These are phyloP conservation scores for Pogonocichla stellata DNA, from an alignment of 2,113 vertebrate species.

Conservation along the genomic window DNA sequence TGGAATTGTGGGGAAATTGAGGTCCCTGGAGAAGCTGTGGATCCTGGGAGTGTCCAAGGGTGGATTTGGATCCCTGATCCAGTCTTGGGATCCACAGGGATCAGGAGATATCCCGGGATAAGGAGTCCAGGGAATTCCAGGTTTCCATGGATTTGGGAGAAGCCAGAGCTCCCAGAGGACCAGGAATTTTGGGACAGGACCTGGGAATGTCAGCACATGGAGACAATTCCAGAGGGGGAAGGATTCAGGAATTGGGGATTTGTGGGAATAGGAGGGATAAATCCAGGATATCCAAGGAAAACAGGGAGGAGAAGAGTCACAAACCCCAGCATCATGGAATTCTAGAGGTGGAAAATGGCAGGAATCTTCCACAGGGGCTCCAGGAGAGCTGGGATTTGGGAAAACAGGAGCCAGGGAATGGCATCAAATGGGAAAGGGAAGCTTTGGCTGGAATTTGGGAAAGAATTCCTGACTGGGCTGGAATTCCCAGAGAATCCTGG, in stretches of 20 bases:
- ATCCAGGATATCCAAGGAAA: not conserved
- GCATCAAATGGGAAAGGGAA: not conserved
- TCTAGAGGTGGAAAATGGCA: not conserved
- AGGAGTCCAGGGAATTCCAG: not conserved
- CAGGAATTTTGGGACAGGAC: not conserved
- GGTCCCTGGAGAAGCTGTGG: not conserved
- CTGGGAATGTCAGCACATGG: not conserved
- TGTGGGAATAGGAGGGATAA: not conserved
- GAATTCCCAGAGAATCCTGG: not conserved
- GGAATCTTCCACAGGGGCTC: not conserved
- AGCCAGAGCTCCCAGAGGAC: not conserved
- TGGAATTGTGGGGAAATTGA: not conserved
- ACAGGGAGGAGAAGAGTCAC: not conserved
- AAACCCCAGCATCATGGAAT: not conserved
- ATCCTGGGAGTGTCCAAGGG: not conserved
- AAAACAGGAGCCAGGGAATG: not conserved
- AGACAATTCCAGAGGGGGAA: not conserved
- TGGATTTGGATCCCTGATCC: not conserved
- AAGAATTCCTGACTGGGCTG: not conserved
- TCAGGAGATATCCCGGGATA: not conserved
- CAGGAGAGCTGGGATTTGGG: not conserved
- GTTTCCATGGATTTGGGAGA: not conserved
- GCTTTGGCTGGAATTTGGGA: not conserved
- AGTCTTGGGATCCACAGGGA: not conserved
- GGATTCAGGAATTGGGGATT: not conserved